phyloP scores from a whole-genome alignment of 2,797 vertebrate species.

The Channallabes apus region DNA sequence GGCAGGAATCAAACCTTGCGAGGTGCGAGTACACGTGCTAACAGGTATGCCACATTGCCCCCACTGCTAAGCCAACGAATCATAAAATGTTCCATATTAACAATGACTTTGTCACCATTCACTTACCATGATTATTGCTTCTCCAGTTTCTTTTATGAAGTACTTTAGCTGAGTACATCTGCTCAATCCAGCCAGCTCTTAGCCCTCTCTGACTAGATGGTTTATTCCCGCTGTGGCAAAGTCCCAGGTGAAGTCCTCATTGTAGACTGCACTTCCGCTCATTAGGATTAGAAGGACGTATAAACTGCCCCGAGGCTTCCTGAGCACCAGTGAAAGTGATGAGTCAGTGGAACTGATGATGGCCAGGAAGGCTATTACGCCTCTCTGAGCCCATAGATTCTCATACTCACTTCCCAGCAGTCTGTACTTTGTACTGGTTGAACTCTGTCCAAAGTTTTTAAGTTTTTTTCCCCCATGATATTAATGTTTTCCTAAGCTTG shows the following conservation, averaged over 20 bases:
- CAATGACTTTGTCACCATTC: neutral
- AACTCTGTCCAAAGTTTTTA: neutral
- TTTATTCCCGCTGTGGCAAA: conserved; percentile 18
- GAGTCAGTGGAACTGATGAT: conserved; percentile 50
- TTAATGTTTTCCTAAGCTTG: neutral
- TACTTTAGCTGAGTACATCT: neutral
- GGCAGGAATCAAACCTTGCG: too few relatives aligned
- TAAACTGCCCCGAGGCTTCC: conserved; percentile 42
- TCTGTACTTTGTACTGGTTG: conserved; percentile 11
- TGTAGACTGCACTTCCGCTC: conserved; percentile 58
- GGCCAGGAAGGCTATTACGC: conserved; percentile 31
- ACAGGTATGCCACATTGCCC: neutral
- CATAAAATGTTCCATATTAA: neutral
- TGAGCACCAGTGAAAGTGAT: conserved; percentile 50
- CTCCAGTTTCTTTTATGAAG: neutral
- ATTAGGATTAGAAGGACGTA: conserved; percentile 46
- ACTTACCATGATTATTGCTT: neutral
- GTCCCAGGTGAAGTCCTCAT: conserved; percentile 52
- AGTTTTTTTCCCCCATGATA: neutral
- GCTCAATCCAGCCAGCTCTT: neutral
- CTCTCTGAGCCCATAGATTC: conserved; percentile 12
- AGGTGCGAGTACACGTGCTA: too few relatives aligned
- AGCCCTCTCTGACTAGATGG: conserved; percentile 23
- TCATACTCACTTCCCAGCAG: neutral
- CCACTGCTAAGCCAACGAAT: neutral